phyloP scores from a whole-genome alignment of 2,888 invertebrate genomes.

The Sisyra terminalis region DNA sequence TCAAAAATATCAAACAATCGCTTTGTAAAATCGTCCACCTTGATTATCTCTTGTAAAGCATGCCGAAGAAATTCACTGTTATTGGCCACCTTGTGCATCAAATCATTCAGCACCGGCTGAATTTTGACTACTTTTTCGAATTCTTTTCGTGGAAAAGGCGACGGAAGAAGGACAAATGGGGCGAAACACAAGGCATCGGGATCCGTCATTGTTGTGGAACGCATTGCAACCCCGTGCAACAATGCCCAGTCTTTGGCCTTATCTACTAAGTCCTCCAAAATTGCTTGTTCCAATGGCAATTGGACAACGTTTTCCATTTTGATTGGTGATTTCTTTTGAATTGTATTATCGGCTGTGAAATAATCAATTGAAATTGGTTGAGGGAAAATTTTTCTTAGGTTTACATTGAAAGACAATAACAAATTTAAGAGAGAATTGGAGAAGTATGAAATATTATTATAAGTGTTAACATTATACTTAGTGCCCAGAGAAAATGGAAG shows the following conservation, averaged over 20 bases:
- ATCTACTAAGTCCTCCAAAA: slow-evolving; percentile 45
- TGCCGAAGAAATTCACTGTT: slow-evolving; percentile 57
- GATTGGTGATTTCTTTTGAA: too few species aligned
- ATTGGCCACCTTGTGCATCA: slow-evolving; percentile 76
- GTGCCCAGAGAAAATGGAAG: too few species aligned
- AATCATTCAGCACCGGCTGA: slow-evolving; percentile 59
- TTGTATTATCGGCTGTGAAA: too few species aligned
- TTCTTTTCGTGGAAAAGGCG: slow-evolving; percentile 58
- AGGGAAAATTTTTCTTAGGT: too few species aligned
- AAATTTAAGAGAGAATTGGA: too few species aligned
- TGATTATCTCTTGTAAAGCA: slow-evolving; percentile 60
- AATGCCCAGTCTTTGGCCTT: slow-evolving; percentile 73
- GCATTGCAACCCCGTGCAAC: slow-evolving; percentile 71
- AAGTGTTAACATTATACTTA: too few species aligned
- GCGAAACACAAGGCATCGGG: slow-evolving; percentile 57
- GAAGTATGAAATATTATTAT: too few species aligned
- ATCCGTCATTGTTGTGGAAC: slow-evolving; percentile 48
- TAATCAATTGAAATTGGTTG: too few species aligned
- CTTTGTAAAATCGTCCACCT: slow-evolving; percentile 77
- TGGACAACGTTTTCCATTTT: slow-evolving; percentile 40
- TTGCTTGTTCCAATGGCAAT: slow-evolving; percentile 44
- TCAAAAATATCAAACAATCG: slow-evolving; percentile 72
- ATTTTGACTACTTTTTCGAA: slow-evolving; percentile 57
- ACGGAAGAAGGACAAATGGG: slow-evolving; percentile 63
- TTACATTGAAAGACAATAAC: too few species aligned